phyloP scores from a whole-genome alignment of 2,888 invertebrate species.

The Eristalis pertinax region DNA sequence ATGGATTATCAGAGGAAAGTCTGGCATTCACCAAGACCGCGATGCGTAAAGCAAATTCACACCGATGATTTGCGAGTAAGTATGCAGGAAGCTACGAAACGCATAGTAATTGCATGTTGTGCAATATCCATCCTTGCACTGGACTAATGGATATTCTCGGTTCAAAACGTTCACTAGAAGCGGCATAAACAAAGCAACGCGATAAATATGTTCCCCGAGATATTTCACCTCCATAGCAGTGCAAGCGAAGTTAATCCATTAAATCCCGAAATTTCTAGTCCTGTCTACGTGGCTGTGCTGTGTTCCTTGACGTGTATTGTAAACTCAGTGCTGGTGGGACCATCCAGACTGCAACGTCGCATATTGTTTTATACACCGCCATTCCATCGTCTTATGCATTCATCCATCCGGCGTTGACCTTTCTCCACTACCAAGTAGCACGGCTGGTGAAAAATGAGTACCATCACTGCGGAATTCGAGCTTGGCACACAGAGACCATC shows the following conservation, averaged over 20 bases:
- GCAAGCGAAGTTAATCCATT: conserved; percentile 61
- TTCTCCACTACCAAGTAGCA: conserved; percentile 50
- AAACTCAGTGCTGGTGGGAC: background rate
- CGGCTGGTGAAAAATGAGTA: conserved; percentile 61
- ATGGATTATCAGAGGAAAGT: conserved; percentile 83
- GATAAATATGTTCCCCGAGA: conserved; percentile 59
- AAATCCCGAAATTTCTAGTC: conserved; percentile 45
- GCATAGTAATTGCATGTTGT: background rate
- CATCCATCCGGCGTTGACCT: conserved; percentile 56
- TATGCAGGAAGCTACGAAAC: conserved; percentile 40
- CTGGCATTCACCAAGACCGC: conserved; percentile 85
- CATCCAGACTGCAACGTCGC: conserved; percentile 52
- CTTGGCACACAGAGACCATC: conserved; percentile 14
- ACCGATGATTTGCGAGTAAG: conserved; percentile 79
- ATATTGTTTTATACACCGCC: conserved; percentile 64
- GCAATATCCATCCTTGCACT: conserved; percentile 18
- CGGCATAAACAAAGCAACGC: conserved; percentile 56
- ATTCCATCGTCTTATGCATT: conserved; percentile 51
- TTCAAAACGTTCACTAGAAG: conserved; percentile 46
- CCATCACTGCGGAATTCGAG: conserved; percentile 52
- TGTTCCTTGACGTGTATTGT: conserved; percentile 21
- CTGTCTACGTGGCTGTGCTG: conserved; percentile 37
- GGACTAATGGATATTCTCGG: conserved; percentile 35
- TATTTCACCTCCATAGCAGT: conserved; percentile 51
- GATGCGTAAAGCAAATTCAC: conserved; percentile 82